These are phyloP conservation scores for Onthophagus taurus DNA, from an alignment of 1,140 invertebrate species.

Conservation along the genomic window DNA sequence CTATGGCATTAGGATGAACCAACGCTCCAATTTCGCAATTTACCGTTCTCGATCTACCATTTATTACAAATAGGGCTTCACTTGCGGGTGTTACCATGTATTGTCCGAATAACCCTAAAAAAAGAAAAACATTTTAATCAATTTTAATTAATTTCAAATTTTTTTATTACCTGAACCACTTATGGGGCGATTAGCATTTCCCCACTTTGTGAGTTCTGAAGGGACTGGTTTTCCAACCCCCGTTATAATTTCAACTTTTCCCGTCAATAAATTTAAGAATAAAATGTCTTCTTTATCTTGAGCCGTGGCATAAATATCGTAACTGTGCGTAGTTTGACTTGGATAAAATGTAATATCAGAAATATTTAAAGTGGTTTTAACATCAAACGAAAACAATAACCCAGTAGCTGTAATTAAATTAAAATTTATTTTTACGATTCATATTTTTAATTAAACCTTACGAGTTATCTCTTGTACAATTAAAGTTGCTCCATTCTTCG, in stretches of 20 bases:
- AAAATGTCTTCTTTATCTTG: slow-evolving; percentile 67
- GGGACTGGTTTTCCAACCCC: slow-evolving; percentile 58
- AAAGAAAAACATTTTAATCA: slow-evolving; percentile 5
- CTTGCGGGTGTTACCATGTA: slow-evolving; percentile 67
- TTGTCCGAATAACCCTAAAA: slow-evolving; percentile 58
- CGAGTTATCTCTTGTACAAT: slow-evolving; percentile 61
- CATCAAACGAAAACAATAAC: slow-evolving; percentile 63
- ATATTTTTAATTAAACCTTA: slow-evolving; percentile 32
- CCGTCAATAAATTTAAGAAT: slow-evolving; percentile 63
- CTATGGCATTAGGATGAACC: slow-evolving; percentile 52
- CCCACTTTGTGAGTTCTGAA: slow-evolving; percentile 51
- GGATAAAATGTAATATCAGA: slow-evolving; percentile 72
- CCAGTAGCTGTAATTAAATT: slow-evolving; percentile 45
- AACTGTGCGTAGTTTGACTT: slow-evolving; percentile 62
- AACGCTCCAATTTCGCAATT: slow-evolving; percentile 69
- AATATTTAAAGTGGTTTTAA: slow-evolving; percentile 67
- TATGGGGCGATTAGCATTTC: slow-evolving; percentile 57
- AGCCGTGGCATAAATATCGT: slow-evolving; percentile 66
- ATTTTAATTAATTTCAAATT: slow-evolving; percentile 7
- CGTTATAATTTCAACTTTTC: slow-evolving; percentile 74
- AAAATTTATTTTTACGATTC: background rate
- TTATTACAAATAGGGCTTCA: slow-evolving; percentile 63
- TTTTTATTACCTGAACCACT: slow-evolving; percentile 45
- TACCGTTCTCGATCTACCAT: slow-evolving; percentile 62
- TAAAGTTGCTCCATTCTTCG: slow-evolving; percentile 52